A percentile compares a stretch with the other conserved stretches of the same genome.
phyloP scores from a whole-genome alignment of 2,797 vertebrate species.

The Pampus argenteus region DNA sequence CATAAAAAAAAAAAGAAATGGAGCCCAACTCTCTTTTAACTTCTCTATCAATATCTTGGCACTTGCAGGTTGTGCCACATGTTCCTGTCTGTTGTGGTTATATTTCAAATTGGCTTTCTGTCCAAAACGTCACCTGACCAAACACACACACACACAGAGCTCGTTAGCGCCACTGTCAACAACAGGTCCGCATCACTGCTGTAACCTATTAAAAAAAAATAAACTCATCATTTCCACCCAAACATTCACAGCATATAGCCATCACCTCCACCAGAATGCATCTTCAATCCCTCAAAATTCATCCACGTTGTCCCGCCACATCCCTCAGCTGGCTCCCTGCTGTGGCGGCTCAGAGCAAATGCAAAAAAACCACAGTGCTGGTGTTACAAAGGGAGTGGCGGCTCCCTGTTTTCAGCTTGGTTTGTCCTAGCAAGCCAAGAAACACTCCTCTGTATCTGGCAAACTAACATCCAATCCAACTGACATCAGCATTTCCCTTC shows the following conservation, averaged over 20 bases:
- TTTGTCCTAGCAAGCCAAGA: conserved; percentile 10
- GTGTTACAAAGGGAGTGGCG: conserved; percentile 32
- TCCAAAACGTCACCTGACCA: background rate
- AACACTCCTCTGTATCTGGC: conserved; percentile 1
- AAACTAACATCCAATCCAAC: conserved; percentile 22
- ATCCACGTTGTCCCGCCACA: background rate
- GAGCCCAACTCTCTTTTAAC: background rate
- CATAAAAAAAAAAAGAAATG: background rate
- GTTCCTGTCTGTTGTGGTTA: background rate
- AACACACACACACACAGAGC: conserved; percentile 6
- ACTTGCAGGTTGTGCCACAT: conserved; percentile 3
- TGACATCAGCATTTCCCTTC: conserved; percentile 4
- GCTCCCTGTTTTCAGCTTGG: conserved; percentile 33
- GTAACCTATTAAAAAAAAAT: background rate
- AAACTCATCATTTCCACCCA: background rate
- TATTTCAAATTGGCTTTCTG: conserved; percentile 6
- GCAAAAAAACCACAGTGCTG: conserved; percentile 29
- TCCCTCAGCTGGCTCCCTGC: conserved; percentile 18
- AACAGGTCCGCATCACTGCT: conserved; percentile 5
- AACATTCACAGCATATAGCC: conserved; percentile 9
- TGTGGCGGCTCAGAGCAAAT: conserved; percentile 29
- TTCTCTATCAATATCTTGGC: background rate
- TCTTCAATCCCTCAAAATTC: background rate
- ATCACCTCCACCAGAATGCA: conserved; percentile 23
- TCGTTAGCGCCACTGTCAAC: background rate